Conservation (phyloP, 2,888 invertebrate species). For the Dioctria linearis region DNA sequence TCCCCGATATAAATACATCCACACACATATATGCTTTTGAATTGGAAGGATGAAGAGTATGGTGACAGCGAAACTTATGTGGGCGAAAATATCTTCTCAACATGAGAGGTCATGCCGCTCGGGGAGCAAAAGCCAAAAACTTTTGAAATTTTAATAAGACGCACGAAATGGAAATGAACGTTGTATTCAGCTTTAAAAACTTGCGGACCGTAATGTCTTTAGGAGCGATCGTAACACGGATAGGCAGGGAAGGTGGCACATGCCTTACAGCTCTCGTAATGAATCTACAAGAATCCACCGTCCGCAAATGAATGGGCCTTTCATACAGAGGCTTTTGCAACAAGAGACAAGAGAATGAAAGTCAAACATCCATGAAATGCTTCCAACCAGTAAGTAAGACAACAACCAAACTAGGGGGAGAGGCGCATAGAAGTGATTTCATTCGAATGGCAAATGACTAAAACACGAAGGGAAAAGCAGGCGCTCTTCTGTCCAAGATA, state of each 20-base stretch:
- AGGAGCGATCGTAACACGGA: slow-evolving; percentile 50
- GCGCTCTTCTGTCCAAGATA: slow-evolving; percentile 46
- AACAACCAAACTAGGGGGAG: slow-evolving; percentile 1
- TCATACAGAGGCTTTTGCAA: slow-evolving; percentile 3
- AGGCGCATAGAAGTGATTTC: slow-evolving; percentile 32
- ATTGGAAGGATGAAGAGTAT: neutral
- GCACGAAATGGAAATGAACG: slow-evolving; percentile 43
- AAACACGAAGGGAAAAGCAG: slow-evolving; percentile 11
- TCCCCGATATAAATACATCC: neutral
- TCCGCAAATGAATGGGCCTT: slow-evolving; percentile 35
- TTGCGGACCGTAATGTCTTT: slow-evolving; percentile 48
- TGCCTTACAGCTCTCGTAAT: slow-evolving; percentile 26
- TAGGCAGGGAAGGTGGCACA: slow-evolving; percentile 44
- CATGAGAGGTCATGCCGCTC: slow-evolving; percentile 45
- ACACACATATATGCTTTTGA: neutral
- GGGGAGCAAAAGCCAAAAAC: slow-evolving; percentile 38
- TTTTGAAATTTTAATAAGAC: slow-evolving; percentile 53
- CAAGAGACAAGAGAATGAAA: slow-evolving; percentile 7
- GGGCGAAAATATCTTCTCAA: slow-evolving; percentile 1
- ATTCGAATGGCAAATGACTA: slow-evolving; percentile 46
- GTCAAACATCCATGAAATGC: slow-evolving; percentile 36
- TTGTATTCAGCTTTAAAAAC: slow-evolving; percentile 33
- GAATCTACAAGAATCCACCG: slow-evolving; percentile 31
- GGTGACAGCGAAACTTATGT: neutral
- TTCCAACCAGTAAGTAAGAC: neutral